Conservation (phyloP, 2,113 vertebrate genomes). For the Anthoscopus minutus region DNA sequence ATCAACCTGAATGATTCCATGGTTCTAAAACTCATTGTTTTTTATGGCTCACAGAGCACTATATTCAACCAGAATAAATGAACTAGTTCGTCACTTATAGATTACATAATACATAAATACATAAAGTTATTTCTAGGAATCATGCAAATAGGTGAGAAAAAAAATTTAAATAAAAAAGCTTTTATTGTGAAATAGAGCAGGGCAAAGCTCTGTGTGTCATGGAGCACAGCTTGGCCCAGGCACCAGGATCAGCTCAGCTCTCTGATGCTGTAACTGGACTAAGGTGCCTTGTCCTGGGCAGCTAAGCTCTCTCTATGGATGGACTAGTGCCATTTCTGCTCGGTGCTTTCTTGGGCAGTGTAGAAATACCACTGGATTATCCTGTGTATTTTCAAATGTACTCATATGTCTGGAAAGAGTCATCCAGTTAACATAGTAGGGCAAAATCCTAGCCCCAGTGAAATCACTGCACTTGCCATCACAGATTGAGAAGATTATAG, state of each 20-base stretch:
- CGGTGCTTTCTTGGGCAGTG: neutral
- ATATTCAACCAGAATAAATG: neutral
- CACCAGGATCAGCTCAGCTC: neutral
- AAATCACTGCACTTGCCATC: neutral
- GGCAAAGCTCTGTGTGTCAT: accelerated
- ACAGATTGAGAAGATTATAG: neutral
- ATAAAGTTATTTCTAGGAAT: neutral
- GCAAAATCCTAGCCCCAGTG: neutral
- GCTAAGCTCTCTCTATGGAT: neutral
- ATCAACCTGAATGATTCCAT: neutral
- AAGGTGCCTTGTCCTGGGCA: neutral
- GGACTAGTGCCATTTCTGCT: neutral
- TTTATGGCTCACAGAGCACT: neutral
- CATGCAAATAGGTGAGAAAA: neutral
- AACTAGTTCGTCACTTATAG: neutral
- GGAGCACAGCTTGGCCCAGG: neutral
- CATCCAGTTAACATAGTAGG: neutral
- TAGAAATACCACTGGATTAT: neutral
- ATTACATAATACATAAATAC: neutral
- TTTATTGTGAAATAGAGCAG: neutral
- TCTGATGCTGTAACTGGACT: neutral
- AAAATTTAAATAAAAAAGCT: accelerated
- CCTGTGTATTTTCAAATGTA: neutral
- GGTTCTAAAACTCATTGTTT: neutral
- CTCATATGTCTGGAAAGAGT: neutral